Base-by-base conservation (phyloP, 2,797 vertebrate species). In the Tiaroga cobitis region DNA sequence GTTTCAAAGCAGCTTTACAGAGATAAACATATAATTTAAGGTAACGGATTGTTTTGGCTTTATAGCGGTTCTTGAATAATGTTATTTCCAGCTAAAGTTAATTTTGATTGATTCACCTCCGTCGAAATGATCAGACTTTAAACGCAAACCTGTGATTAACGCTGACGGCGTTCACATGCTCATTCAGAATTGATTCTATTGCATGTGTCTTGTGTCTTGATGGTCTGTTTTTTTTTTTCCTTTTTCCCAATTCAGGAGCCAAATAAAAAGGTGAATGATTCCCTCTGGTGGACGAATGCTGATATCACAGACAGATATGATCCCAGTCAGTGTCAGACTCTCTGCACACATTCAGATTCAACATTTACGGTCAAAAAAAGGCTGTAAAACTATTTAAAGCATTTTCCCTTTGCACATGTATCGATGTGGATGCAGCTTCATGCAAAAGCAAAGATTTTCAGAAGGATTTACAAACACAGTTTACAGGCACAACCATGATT, bases 251-350 rank as follows among this genome's bases (percentile, higher is more conserved):
- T 6, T 51, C 1, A 81, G 21, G 11, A 81, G 2, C 3, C 3
- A 21, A 29, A 67, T 34, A 21, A 32, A 46, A 34, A 70, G 65
- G 24, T 18, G 7, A 69, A 54, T 39, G n/a, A 39, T 69, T 49
- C 80, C 80, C 65, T 56, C 80, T 81, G 67, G 32, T 81, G 80
- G 80, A 41, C 43, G 26, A 54, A 51, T 2, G 0, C 21, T 29
- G 77, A n/a, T 79, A 79, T 11, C 59, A 79, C 37, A 79, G n/a
- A 65, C 21, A 5, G 51, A 59, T 9, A 1, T 39, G 49, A 75
- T 3, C 2, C 3, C 13, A 73, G 41, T 46, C 4, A 16, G 7
- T 3, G 46, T 11, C 43, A 32, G 8, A 51, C 43, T 32, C n/a
- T 49, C 29, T 6, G 0, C 26, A 74, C 9, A 19, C 2, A 9